phyloP scores from a whole-genome alignment of 1,140 invertebrate genomes.

The Solenopsis invicta region DNA sequence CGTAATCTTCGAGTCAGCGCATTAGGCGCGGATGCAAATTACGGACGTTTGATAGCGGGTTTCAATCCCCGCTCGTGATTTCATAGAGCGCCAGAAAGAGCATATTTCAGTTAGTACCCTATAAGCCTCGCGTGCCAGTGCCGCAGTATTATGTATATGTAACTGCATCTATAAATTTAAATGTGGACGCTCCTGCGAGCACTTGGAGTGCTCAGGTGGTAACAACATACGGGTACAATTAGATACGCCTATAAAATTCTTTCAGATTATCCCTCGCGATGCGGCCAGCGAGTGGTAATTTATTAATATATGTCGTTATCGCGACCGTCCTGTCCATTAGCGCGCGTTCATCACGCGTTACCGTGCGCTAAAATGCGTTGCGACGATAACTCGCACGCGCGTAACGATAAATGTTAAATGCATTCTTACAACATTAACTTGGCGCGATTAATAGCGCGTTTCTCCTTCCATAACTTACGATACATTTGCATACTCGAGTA shows the following conservation, averaged over 20 bases:
- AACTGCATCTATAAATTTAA: conserved; percentile 51
- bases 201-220: neutral
- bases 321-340: conserved; percentile 30
- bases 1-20: neutral
- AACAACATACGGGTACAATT: conserved; percentile 34
- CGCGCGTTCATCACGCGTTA: neutral
- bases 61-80: conserved; percentile 17
- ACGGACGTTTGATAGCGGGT: conserved; percentile 13
- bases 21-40: conserved; percentile 36
- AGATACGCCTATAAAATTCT: conserved; percentile 47
- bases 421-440: neutral
- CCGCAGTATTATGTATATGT: conserved; percentile 36
- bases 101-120: conserved; percentile 37
- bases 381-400: conserved; percentile 3
- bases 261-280: neutral
- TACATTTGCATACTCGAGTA: neutral
- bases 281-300: neutral
- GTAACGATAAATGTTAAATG: conserved; percentile 30
- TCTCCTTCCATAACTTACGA: neutral
- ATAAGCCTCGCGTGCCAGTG: conserved; percentile 30
- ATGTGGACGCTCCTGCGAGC: neutral
- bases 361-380: conserved; percentile 5
- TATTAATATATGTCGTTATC: conserved; percentile 46
- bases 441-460: neutral
- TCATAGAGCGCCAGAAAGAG: conserved; percentile 1